phyloP scores from a whole-genome alignment of 2,888 invertebrate genomes.

The Dicyrtoma fusca region DNA sequence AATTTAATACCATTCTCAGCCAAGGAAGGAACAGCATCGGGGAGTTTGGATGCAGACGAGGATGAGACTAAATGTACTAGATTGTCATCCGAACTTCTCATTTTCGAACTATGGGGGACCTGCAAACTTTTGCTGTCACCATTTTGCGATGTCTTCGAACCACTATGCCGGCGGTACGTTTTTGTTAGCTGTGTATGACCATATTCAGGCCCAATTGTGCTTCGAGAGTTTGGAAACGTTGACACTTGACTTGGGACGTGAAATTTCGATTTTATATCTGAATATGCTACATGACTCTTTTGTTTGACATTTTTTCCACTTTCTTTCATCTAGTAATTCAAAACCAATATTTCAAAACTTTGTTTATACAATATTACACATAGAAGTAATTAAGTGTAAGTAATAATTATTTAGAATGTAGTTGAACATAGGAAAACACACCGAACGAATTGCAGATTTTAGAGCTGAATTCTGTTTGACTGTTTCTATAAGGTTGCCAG shows the following conservation, averaged over 20 bases:
- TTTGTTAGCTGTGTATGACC: constrained; percentile 42
- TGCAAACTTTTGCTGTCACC: constrained; percentile 23
- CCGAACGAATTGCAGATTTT: constrained; percentile 54
- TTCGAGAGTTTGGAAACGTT: constrained; percentile 12
- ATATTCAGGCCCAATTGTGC: constrained; percentile 16
- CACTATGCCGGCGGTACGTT: constrained; percentile 44
- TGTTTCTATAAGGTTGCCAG: constrained; percentile 53
- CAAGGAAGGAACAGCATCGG: constrained; percentile 28
- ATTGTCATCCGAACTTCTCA: constrained; percentile 50
- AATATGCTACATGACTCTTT: constrained; percentile 69
- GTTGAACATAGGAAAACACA: constrained; percentile 21
- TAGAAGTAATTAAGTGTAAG: neutral
- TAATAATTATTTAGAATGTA: neutral
- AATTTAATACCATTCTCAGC: constrained; percentile 35
- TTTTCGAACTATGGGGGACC: constrained; percentile 32
- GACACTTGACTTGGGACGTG: constrained; percentile 55
- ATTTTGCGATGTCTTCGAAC: constrained; percentile 32
- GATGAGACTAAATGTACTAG: constrained; percentile 50
- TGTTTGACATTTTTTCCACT: constrained; percentile 73
- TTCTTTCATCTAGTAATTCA: constrained; percentile 71
- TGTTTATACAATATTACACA: neutral
- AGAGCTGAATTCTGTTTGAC: constrained; percentile 55
- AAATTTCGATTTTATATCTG: constrained; percentile 72
- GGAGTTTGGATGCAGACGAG: constrained; percentile 52
- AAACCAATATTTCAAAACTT: constrained; percentile 20